Evolutionary conservation across 2,113 vertebrate genomes (phyloP), one percentile per base, ranked within the genome.

Genomic region (Calcarius ornatus): DNA sequence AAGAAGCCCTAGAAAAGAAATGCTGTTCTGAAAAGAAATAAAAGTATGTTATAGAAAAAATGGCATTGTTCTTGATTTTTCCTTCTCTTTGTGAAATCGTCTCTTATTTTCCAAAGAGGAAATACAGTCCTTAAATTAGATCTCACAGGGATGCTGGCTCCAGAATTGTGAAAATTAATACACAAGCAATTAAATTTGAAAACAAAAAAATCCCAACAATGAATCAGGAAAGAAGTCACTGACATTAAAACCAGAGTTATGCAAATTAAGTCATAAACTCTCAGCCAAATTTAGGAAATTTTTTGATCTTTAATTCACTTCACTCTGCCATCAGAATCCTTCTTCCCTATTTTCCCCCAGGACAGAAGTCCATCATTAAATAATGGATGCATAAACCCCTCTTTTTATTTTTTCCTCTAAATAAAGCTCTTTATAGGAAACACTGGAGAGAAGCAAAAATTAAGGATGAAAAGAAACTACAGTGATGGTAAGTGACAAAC

Each of bases 111-210:
- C 72, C 33, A 53, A 86, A 88, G 88, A 94, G 92, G 63, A 92
- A 94, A 82, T 88, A 75, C 23, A 60, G 69, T 31, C 40, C 65
- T 90, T 84, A 96, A 94, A 95, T 94, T 90, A 94, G 85, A 92
- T 94, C 85, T 88, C 72, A 70, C 28, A 71, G 79, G 56, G 68
- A 83, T 90, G 85, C 85, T 92, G 93, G 64, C 88, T 92, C 82
- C 92, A 90, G 35, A 95, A 93, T 82, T 81, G 92, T 93, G 88
- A 97, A 92, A 96, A 96, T 75, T 61, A 95, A 92, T 95, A 94
- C 37, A 86, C 43, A 65, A 81, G 48, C 61, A 81, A 96, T 92
- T 86, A 88, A 79, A 94, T 96, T 94, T 90, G 45, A 71, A 93
- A 95, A 83, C 16, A 89, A 84, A 66, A 77, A 84, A 78, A 33